Conservation (phyloP, 2,113 vertebrate species). For the Cheilinus undulatus region DNA sequence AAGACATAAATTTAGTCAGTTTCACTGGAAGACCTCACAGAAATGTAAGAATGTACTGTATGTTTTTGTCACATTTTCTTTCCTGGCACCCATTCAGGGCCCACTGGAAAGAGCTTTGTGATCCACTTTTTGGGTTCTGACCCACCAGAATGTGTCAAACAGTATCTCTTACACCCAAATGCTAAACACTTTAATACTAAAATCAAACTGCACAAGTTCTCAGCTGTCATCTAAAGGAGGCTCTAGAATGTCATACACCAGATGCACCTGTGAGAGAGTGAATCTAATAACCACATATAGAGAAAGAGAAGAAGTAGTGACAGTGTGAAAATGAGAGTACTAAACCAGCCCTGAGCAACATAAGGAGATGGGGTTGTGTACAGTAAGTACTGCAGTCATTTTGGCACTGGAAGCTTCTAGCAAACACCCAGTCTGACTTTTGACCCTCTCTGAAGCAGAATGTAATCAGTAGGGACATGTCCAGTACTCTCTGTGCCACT, state of each 20-base stretch:
- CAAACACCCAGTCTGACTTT: constrained; percentile 54
- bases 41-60: no score
- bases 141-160: no score
- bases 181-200: no score
- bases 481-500: constrained; percentile 58
- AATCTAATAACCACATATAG: constrained; percentile 36
- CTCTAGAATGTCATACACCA: neutral
- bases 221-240: neutral
- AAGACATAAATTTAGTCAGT: no score
- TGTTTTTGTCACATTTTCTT: no score
- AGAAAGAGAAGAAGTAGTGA: neutral
- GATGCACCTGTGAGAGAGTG: neutral
- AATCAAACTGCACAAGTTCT: no score
- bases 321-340: constrained; percentile 22
- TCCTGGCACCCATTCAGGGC: no score
- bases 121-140: no score
- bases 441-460: constrained; percentile 56
- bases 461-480: constrained; percentile 68
- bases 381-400: constrained; percentile 31
- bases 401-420: constrained; percentile 26
- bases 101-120: no score
- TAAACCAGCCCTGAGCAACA: constrained; percentile 9
- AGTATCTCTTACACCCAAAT: no score
- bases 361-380: constrained; percentile 8
- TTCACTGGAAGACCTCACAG: no score